A percentile compares a stretch with the other conserved stretches of the same genome.
phyloP scores from a whole-genome alignment of 2,797 vertebrate genomes.

The Borostomias antarcticus region DNA sequence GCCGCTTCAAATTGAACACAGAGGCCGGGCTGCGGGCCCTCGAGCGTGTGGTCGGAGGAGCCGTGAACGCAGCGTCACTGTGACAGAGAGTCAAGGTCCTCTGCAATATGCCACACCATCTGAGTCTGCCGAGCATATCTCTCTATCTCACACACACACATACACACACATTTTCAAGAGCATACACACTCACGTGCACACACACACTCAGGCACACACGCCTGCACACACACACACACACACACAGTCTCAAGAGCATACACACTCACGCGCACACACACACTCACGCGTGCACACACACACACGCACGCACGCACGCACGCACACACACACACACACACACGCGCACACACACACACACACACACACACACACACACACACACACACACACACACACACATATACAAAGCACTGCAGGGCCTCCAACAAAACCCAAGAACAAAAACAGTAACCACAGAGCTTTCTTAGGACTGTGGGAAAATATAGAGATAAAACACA shows the following conservation, averaged over 20 bases:
- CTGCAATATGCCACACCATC: background rate
- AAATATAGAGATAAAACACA: too few relatives aligned
- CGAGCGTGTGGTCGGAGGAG: background rate
- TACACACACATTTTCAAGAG: too few relatives aligned
- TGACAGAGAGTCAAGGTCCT: background rate
- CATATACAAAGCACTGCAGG: background rate
- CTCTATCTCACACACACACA: too few relatives aligned
- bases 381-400: background rate
- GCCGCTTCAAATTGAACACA: slow-evolving; percentile 17
- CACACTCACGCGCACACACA: background rate
- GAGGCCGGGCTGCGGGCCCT: background rate
- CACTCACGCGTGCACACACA: background rate
- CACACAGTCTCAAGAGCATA: too few relatives aligned
- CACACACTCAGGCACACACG: background rate
- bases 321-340: background rate
- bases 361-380: background rate
- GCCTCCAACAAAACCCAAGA: background rate
- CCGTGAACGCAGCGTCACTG: background rate
- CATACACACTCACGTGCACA: too few relatives aligned
- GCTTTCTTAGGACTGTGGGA: too few relatives aligned
- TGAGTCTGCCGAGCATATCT: background rate
- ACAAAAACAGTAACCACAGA: background rate
- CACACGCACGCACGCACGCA: background rate
- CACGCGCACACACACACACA: background rate
- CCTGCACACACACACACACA: background rate